Percentiles rank a stretch among this genome's conserved stretches.
These are phyloP conservation scores for Meteorus sp. DNA, from an alignment of 1,140 invertebrate genomes.

Conservation along the genomic window DNA sequence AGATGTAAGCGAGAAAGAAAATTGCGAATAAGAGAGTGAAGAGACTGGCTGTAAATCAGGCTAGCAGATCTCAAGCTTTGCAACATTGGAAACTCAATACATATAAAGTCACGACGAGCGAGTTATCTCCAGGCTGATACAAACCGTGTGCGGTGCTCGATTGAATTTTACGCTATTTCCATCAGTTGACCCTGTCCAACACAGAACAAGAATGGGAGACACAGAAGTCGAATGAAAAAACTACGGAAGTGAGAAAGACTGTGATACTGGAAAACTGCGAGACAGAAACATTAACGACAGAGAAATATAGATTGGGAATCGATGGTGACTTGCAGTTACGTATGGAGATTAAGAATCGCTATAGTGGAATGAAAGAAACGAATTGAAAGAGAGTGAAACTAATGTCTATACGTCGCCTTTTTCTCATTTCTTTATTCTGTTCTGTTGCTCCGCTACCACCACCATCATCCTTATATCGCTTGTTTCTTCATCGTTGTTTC, in stretches of 20 bases:
- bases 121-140: constrained; percentile 25
- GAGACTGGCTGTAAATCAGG: constrained; percentile 26
- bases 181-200: constrained; percentile 24
- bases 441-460: neutral
- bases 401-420: neutral
- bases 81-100: neutral
- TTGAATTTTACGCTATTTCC: constrained; percentile 23
- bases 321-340: constrained; percentile 20
- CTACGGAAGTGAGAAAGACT: constrained; percentile 10
- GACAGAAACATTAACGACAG: no score
- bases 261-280: no score
- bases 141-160: constrained; percentile 16
- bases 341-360: constrained; percentile 31
- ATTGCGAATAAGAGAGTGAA: constrained; percentile 2
- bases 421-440: constrained; percentile 6
- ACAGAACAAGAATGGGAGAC: constrained; percentile 5
- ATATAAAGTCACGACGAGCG: constrained; percentile 2
- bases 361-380: constrained; percentile 21
- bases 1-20: neutral
- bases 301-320: constrained; percentile 1
- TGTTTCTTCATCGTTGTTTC: neutral
- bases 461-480: neutral
- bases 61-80: constrained; percentile 22
- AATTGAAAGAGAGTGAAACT: constrained; percentile 10
- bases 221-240: neutral